phyloP scores from a whole-genome alignment of 2,888 invertebrate species.

The Hyalella azteca region DNA sequence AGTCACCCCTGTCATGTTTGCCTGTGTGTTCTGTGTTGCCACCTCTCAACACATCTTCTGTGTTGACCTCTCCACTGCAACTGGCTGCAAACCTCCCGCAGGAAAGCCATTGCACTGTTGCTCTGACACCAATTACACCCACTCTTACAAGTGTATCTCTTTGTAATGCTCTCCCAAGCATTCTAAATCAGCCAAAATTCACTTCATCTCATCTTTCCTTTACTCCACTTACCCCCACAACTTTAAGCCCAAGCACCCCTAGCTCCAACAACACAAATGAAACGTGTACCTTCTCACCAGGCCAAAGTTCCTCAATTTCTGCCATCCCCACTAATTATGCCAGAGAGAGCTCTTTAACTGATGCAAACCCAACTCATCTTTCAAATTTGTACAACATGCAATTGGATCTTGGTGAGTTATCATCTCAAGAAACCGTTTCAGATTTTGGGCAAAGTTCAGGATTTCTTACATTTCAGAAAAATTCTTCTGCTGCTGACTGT shows the following conservation, averaged over 20 bases:
- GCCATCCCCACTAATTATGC: no score
- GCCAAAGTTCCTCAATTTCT: neutral
- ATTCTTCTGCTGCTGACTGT: no score
- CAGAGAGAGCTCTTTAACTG: no score
- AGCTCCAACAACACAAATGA: neutral
- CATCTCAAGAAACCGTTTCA: no score
- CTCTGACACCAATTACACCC: neutral
- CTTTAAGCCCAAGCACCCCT: neutral
- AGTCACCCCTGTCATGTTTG: conserved; percentile 13
- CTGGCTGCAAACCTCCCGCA: neutral
- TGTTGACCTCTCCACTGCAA: neutral
- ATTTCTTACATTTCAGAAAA: no score
- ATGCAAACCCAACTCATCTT: no score
- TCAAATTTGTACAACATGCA: no score
- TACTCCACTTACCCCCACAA: neutral
- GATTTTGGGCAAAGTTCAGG: no score
- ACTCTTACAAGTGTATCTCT: neutral
- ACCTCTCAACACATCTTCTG: neutral
- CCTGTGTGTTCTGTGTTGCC: conserved; percentile 32
- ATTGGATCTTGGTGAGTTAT: no score
- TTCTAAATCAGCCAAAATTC: neutral
- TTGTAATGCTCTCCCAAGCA: neutral
- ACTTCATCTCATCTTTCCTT: neutral
- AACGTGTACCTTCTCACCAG: neutral
- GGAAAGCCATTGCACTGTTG: neutral